Evolutionary conservation across 2,113 vertebrate species (phyloP).

Genomic region (Limanda limanda): DNA sequence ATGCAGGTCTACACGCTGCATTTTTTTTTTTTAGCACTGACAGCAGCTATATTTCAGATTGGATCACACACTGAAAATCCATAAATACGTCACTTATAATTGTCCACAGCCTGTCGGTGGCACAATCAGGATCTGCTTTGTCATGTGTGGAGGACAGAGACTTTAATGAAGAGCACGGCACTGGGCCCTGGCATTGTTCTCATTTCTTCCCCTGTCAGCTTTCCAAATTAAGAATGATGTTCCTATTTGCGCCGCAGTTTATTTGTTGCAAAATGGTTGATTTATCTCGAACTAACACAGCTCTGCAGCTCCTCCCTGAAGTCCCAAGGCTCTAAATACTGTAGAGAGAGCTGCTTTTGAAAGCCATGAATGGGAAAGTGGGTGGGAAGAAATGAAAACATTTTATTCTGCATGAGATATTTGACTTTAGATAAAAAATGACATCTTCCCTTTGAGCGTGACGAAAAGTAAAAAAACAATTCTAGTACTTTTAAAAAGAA

Average conservation of each 20-base stretch:
- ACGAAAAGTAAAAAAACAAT: constrained; percentile 3
- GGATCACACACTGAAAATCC: constrained; percentile 59
- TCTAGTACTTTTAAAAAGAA: neutral
- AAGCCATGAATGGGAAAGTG: constrained; percentile 34
- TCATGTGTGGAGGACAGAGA: constrained; percentile 69
- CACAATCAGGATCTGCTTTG: constrained; percentile 64
- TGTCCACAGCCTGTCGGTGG: constrained; percentile 65
- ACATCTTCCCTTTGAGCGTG: constrained; percentile 19
- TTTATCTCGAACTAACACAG: constrained; percentile 64
- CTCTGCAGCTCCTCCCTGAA: constrained; percentile 43
- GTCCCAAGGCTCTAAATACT: constrained; percentile 45
- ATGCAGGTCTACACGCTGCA: constrained; percentile 31
- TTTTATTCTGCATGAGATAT: constrained; percentile 43
- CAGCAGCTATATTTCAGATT: constrained; percentile 61
- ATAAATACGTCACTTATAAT: constrained; percentile 75
- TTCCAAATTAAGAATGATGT: constrained; percentile 81
- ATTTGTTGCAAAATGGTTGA: constrained; percentile 73
- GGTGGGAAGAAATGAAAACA: constrained; percentile 36
- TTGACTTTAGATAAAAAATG: constrained; percentile 32
- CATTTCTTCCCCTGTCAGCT: constrained; percentile 79
- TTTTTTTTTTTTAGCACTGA: constrained; percentile 51
- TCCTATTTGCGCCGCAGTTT: constrained; percentile 72
- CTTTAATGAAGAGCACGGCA: constrained; percentile 70
- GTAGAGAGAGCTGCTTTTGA: constrained; percentile 30
- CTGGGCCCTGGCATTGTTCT: constrained; percentile 65